Evolutionary conservation across 2,888 invertebrate species (phyloP).

Genomic region (Sesamia inferens): DNA sequence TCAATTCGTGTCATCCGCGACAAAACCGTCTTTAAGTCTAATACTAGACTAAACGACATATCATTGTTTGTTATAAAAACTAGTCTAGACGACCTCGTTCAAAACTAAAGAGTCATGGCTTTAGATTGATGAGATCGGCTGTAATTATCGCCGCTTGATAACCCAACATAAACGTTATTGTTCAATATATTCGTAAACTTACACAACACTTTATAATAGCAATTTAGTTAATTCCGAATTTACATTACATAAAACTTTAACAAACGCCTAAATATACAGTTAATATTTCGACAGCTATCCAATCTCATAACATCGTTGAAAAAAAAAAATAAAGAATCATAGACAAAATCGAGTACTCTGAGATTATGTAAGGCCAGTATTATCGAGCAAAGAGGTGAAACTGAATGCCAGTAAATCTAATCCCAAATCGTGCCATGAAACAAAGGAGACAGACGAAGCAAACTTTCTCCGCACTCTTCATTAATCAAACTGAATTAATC

Average conservation of each 20-base stretch:
- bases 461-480: slow-evolving; percentile 80
- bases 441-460: slow-evolving; percentile 69
- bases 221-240: slow-evolving; percentile 48
- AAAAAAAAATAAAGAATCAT: slow-evolving; percentile 35
- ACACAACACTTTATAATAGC: slow-evolving; percentile 29
- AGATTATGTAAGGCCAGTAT: slow-evolving; percentile 58
- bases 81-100: slow-evolving; percentile 50
- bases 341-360: slow-evolving; percentile 45
- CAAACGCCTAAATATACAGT: slow-evolving; percentile 47
- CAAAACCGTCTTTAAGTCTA: slow-evolving; percentile 52
- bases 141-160: slow-evolving; percentile 37
- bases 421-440: slow-evolving; percentile 71
- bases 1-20: slow-evolving; percentile 48
- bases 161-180: slow-evolving; percentile 22
- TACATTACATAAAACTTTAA: slow-evolving; percentile 40
- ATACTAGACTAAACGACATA: slow-evolving; percentile 39
- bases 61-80: slow-evolving; percentile 46
- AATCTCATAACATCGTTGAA: slow-evolving; percentile 49
- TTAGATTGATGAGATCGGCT: slow-evolving; percentile 47
- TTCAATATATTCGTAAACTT: slow-evolving; percentile 22
- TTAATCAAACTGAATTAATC: slow-evolving; percentile 84
- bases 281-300: slow-evolving; percentile 61
- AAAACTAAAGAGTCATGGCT: slow-evolving; percentile 48
- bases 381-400: slow-evolving; percentile 69
- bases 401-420: slow-evolving; percentile 69